These are phyloP conservation scores for Hydroisotoma schaefferi DNA, from an alignment of 2,888 invertebrate species.

Conservation along the genomic window DNA sequence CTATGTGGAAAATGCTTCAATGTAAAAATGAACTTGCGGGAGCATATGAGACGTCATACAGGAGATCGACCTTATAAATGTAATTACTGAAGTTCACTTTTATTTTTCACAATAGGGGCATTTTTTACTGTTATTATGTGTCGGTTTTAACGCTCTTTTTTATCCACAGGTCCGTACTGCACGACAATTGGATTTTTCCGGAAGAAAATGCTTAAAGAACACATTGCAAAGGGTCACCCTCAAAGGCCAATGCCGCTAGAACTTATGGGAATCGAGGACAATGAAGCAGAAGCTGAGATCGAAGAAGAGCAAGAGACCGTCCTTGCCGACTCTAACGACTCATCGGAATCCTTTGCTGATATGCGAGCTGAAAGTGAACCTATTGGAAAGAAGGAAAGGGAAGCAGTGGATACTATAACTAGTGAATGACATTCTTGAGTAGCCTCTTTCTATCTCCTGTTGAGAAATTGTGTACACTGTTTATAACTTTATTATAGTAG, in stretches of 20 bases:
- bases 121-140: too few species aligned
- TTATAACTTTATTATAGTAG: too few species aligned
- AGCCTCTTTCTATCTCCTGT: too few species aligned
- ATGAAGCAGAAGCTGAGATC: conserved; percentile 21
- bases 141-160: too few species aligned
- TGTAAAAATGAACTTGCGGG: conserved; percentile 46
- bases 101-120: too few species aligned
- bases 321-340: background rate
- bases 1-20: conserved; percentile 42
- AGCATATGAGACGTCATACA: conserved; percentile 46
- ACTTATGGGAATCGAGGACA: too few species aligned
- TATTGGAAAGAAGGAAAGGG: conserved; percentile 6
- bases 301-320: background rate
- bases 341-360: conserved; percentile 11
- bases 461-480: too few species aligned
- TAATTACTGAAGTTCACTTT: background rate
- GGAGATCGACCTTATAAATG: conserved; percentile 45
- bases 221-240: conserved; percentile 40
- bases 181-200: conserved; percentile 42
- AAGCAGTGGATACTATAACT: conserved; percentile 17
- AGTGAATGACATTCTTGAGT: too few species aligned
- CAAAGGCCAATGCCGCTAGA: conserved; percentile 42
- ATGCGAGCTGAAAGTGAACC: too few species aligned
- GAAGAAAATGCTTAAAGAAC: conserved; percentile 44
- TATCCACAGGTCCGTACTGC: conserved; percentile 33